A percentile compares a stretch with the other conserved stretches of the same genome.
Evolutionary conservation across 2,888 invertebrate species (phyloP).

Genomic region (Coelogynopora nodosa): DNA sequence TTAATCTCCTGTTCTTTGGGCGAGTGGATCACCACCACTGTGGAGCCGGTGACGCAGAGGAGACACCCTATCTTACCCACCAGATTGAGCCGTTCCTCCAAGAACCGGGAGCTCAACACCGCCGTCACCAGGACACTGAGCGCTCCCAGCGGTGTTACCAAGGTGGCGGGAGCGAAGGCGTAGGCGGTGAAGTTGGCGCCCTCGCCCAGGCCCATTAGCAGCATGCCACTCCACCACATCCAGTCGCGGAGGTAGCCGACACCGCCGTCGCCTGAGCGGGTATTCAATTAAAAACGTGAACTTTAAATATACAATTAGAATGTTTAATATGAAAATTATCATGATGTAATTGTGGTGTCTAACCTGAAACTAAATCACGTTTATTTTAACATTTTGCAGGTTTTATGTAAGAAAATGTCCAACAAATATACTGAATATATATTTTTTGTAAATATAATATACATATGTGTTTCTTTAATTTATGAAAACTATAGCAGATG

Average conservation of each 20-base stretch:
- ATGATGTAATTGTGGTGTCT: too few species aligned
- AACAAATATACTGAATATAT: too few species aligned
- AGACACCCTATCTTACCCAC: constrained; percentile 88
- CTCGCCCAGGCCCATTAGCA: constrained; percentile 91
- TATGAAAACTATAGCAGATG: too few species aligned
- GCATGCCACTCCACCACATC: constrained; percentile 92
- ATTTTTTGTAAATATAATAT: too few species aligned
- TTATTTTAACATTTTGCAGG: too few species aligned
- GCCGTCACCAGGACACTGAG: constrained; percentile 82
- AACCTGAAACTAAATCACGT: too few species aligned
- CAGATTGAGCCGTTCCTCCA: constrained; percentile 83
- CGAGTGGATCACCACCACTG: constrained; percentile 87
- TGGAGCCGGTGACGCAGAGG: constrained; percentile 84
- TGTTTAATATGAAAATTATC: too few species aligned
- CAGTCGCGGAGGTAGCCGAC: constrained; percentile 88
- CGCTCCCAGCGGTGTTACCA: constrained; percentile 91
- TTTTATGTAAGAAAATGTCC: too few species aligned
- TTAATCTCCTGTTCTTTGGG: constrained; percentile 84
- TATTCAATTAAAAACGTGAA: too few species aligned
- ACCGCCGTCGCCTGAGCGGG: constrained; percentile 76
- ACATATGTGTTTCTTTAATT: too few species aligned
- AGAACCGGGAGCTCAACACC: constrained; percentile 77
- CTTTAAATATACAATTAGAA: too few species aligned
- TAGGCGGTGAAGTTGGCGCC: constrained; percentile 88
- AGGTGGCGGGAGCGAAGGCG: constrained; percentile 90